These are phyloP conservation scores for Megaceryle maxima DNA, from an alignment of 2,113 vertebrate species.

Conservation along the genomic window DNA sequence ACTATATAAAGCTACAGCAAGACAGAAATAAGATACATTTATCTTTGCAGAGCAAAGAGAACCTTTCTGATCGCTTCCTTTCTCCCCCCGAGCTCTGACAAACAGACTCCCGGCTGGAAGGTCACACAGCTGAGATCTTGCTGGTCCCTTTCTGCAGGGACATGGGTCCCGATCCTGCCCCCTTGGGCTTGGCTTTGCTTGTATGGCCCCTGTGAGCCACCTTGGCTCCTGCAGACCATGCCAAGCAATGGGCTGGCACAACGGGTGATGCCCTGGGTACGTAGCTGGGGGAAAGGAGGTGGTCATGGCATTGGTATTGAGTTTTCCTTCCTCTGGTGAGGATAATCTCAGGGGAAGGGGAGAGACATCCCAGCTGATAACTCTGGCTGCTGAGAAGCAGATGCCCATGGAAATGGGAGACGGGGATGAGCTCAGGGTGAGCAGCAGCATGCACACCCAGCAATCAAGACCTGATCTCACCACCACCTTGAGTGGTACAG, in stretches of 20 bases:
- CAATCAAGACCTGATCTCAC: neutral
- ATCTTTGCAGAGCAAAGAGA: conserved; percentile 57
- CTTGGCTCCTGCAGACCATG: rapidly evolving
- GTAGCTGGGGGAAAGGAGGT: neutral
- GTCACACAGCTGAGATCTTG: neutral
- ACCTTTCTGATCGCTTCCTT: conserved; percentile 68
- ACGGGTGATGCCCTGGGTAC: neutral
- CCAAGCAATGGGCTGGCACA: rapidly evolving
- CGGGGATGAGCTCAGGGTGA: neutral
- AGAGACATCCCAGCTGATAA: neutral
- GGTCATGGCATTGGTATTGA: neutral
- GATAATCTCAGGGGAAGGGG: neutral
- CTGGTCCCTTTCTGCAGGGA: neutral
- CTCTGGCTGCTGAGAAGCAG: neutral
- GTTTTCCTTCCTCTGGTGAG: neutral
- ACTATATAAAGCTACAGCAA: conserved; percentile 77
- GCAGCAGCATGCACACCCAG: rapidly evolving
- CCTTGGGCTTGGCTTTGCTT: neutral
- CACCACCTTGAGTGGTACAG: rapidly evolving
- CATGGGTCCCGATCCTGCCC: rapidly evolving
- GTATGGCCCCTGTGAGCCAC: neutral
- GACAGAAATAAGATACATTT: conserved; percentile 75
- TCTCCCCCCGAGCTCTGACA: conserved; percentile 35
- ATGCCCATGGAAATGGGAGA: neutral
- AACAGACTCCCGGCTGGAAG: conserved; percentile 13